Conservation (phyloP, 2,797 vertebrate species). For the Acanthis flammea region DNA sequence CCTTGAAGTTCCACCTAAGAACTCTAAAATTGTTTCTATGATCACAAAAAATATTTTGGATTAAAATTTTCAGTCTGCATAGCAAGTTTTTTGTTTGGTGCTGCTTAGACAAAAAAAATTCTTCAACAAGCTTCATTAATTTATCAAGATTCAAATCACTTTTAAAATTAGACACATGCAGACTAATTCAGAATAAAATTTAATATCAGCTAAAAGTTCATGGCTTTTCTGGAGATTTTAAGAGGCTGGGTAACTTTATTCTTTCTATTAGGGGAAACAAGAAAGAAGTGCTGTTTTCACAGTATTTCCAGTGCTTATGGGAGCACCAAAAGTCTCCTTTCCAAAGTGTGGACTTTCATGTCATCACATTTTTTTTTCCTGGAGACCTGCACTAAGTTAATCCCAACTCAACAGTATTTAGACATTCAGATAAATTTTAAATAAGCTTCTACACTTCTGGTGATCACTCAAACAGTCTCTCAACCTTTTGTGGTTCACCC, state of each 20-base stretch:
- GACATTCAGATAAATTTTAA: not conserved
- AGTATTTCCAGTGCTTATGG: not conserved
- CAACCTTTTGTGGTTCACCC: constrained; percentile 8
- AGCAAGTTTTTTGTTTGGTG: not conserved
- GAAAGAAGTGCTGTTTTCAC: not conserved
- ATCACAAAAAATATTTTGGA: not conserved
- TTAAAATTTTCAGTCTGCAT: not conserved
- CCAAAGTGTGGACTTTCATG: not conserved
- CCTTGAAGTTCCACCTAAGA: not conserved
- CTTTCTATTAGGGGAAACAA: not conserved
- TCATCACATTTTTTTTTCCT: not conserved
- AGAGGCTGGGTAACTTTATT: not conserved
- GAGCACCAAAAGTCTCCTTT: not conserved
- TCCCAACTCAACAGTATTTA: not conserved
- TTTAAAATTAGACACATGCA: not conserved
- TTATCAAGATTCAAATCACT: not conserved
- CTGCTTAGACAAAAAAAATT: not conserved
- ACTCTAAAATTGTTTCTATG: not conserved
- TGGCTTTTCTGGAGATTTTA: not conserved
- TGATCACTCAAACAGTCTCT: constrained; percentile 34
- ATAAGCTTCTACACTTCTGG: not conserved
- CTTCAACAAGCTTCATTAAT: not conserved
- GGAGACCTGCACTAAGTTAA: not conserved
- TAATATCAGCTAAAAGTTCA: not conserved
- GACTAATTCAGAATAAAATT: not conserved